Evolutionary conservation across 2,113 vertebrate genomes (phyloP).

Genomic region (Riparia riparia): DNA sequence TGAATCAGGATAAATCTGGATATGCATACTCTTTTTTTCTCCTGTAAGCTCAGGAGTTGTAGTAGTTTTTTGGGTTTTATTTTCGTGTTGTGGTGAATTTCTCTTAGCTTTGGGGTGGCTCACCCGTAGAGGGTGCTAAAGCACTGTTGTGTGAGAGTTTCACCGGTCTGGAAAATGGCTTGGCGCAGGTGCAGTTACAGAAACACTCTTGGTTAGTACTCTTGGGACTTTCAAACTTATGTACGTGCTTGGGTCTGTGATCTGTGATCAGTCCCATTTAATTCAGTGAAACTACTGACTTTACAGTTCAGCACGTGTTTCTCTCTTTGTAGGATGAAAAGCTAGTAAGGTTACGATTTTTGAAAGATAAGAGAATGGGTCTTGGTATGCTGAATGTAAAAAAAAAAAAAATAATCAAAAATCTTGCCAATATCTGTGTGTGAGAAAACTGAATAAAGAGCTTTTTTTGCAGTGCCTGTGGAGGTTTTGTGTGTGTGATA

Average conservation of each 20-base stretch:
- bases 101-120: not conserved
- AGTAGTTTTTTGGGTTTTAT: not conserved
- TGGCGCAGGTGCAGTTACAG: not conserved
- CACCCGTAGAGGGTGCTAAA: slow-evolving; percentile 77
- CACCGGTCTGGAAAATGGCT: not conserved
- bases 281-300: not conserved
- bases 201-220: accelerated
- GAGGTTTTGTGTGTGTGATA: not conserved
- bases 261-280: not conserved
- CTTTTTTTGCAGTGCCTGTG: not conserved
- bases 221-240: not conserved
- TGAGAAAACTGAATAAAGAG: not conserved
- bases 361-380: not conserved
- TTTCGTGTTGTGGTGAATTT: not conserved
- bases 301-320: not conserved
- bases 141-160: not conserved
- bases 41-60: not conserved
- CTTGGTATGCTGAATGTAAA: not conserved
- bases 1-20: not conserved
- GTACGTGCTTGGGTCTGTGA: not conserved
- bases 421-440: not conserved
- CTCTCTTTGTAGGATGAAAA: not conserved
- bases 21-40: not conserved
- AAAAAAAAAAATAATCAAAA: not conserved
- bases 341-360: not conserved